These are phyloP conservation scores for Pogonocherus hispidulus DNA, from an alignment of 2,888 invertebrate genomes.

Conservation along the genomic window DNA sequence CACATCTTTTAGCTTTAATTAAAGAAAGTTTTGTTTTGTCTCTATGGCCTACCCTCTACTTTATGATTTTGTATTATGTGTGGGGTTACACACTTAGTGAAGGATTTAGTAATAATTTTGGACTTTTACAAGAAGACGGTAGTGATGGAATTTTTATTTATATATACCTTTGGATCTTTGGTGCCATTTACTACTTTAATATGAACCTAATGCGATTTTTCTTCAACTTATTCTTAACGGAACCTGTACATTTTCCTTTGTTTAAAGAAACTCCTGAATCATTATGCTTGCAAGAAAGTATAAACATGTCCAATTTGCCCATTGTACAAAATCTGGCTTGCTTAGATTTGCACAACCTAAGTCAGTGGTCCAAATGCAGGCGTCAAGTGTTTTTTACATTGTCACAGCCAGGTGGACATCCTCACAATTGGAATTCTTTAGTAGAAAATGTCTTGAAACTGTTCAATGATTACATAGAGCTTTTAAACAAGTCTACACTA, in stretches of 20 bases:
- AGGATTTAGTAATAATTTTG: constrained; percentile 71
- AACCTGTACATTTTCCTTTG: constrained; percentile 78
- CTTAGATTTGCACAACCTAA: constrained; percentile 79
- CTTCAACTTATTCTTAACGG: constrained; percentile 80
- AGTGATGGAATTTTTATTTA: constrained; percentile 69
- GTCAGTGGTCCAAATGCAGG: constrained; percentile 74
- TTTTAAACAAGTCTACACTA: constrained; percentile 70
- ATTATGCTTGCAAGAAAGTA: constrained; percentile 74
- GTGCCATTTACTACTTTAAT: constrained; percentile 78
- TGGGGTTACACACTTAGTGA: constrained; percentile 73
- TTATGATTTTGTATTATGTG: constrained; percentile 74
- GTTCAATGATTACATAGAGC: constrained; percentile 77
- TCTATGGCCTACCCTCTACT: constrained; percentile 75
- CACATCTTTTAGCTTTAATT: constrained; percentile 72
- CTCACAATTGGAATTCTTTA: constrained; percentile 87
- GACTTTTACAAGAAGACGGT: constrained; percentile 69
- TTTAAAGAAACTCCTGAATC: constrained; percentile 66
- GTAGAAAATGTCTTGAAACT: constrained; percentile 75
- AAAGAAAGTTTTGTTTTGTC: constrained; percentile 74
- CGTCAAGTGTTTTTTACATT: constrained; percentile 79
- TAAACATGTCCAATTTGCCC: constrained; percentile 74
- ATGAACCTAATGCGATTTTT: constrained; percentile 80
- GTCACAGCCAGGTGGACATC: constrained; percentile 88
- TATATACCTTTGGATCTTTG: constrained; percentile 78
- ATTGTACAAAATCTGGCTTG: constrained; percentile 84